These are phyloP conservation scores for Lichenostomus cassidix DNA, from an alignment of 2,113 vertebrate genomes.

Conservation along the genomic window DNA sequence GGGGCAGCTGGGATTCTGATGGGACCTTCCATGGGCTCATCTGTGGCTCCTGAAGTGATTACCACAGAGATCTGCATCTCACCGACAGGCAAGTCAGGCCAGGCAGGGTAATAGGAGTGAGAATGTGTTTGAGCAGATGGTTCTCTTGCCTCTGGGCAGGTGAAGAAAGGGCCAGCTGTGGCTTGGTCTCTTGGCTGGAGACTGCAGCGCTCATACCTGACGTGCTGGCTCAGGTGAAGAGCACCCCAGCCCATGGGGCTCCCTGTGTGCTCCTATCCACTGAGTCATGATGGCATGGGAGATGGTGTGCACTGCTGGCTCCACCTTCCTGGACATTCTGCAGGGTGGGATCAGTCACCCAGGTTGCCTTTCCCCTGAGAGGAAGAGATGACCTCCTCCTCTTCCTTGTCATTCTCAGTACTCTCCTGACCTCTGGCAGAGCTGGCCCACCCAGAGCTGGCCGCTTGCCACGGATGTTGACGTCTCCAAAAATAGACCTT, in stretches of 20 bases:
- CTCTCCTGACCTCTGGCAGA: not conserved
- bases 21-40: not conserved
- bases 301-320: not conserved
- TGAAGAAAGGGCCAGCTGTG: not conserved
- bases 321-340: not conserved
- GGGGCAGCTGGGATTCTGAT: not conserved
- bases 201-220: not conserved
- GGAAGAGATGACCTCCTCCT: not conserved
- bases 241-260: rapidly evolving
- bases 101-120: not conserved
- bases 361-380: not conserved
- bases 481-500: constrained; percentile 20
- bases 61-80: rapidly evolving
- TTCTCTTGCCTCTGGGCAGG: not conserved
- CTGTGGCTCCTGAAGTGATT: not conserved
- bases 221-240: not conserved
- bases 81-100: not conserved
- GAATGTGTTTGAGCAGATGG: not conserved
- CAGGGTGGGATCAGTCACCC: not conserved
- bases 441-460: not conserved
- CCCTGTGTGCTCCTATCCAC: not conserved
- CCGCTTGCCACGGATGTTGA: not conserved
- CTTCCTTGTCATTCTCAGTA: not conserved
- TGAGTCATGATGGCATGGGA: not conserved
- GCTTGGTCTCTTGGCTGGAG: not conserved